Evolutionary conservation across 2,797 vertebrate genomes (phyloP), one percentile per base, ranked within the genome.

Genomic region (Ciconia nigra): DNA sequence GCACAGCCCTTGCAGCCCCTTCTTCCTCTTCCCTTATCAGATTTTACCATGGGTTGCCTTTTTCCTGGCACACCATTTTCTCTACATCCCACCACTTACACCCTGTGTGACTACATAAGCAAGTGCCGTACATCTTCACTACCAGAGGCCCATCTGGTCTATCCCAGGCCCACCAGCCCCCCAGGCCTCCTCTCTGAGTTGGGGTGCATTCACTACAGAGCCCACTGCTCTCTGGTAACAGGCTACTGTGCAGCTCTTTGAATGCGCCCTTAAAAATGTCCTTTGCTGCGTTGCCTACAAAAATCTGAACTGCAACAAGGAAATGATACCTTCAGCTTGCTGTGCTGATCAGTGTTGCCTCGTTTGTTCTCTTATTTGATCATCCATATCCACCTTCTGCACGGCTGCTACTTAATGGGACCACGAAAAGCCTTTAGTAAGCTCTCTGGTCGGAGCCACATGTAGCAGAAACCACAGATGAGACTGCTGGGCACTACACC

Each of bases 131-230:
- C 26, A 26, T 37, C 59, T 58, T 72, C 4, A 2, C 46, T 58
- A 22, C 14, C 41, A 77, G 17, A 77, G 49, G 13, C 37, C 46
- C 29, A 17, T 10, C 44, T 31, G 52, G 11, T 73, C 39, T 41
- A 4, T 37, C 10, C 22, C 33, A 79, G n/a, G 8, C 4, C 11
- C 37, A 33, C 4, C 15, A 52, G 12, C 19, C 10, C 10, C 42
- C 8, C 41, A 29, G 0, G 0, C 8, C 20, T 42, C 21, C 8
- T 39, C 58, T 83, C 49, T 7, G 33, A 44, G 29, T 17, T 25
- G 15, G 7, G n/a, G 10, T 44, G 21, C 15, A 33, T 65, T 73
- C 52, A 49, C 31, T 46, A 35, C 11, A 31, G 35, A 39, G 8
- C 4, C 25, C 21, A 9, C 24, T 54, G 37, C 49, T 89, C 5